phyloP scores from a whole-genome alignment of 2,888 invertebrate genomes.

The Acrobeloides nanus region DNA sequence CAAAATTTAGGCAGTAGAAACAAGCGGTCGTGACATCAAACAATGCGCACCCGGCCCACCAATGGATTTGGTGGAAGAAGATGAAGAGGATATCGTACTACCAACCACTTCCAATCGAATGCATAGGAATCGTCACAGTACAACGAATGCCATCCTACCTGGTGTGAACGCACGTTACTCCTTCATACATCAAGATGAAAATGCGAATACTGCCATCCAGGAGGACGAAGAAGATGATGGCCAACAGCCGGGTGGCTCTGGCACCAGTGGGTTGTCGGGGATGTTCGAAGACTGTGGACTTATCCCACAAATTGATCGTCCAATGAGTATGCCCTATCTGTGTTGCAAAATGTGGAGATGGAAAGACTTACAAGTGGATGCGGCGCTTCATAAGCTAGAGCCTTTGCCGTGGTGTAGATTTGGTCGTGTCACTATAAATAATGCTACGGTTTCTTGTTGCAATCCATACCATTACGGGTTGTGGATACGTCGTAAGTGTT shows the following conservation, averaged over 20 bases:
- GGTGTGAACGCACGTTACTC: not conserved
- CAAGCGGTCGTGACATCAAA: slow-evolving; percentile 30
- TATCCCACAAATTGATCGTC: slow-evolving; percentile 51
- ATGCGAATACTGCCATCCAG: slow-evolving; percentile 2
- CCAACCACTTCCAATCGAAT: slow-evolving; percentile 13
- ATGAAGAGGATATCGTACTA: slow-evolving; percentile 19
- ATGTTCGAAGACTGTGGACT: slow-evolving; percentile 43
- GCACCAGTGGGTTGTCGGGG: no score
- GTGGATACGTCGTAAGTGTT: slow-evolving; percentile 44
- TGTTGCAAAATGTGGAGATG: slow-evolving; percentile 52
- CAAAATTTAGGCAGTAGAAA: slow-evolving; percentile 33
- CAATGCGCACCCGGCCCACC: slow-evolving; percentile 51
- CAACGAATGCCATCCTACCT: no score
- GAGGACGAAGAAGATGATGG: slow-evolving; percentile 3
- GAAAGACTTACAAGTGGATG: slow-evolving; percentile 51
- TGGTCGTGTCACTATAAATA: slow-evolving; percentile 51
- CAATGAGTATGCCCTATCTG: slow-evolving; percentile 51
- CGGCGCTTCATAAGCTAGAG: slow-evolving; percentile 48
- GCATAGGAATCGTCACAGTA: no score
- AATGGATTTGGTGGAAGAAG: slow-evolving; percentile 45
- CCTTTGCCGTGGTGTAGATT: slow-evolving; percentile 53
- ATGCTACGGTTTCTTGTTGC: slow-evolving; percentile 51
- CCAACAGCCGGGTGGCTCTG: not conserved
- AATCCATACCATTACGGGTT: slow-evolving; percentile 51
- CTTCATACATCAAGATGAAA: slow-evolving; percentile 7